phyloP scores from a whole-genome alignment of 2,113 vertebrate species.

The Hyperopisus bebe region DNA sequence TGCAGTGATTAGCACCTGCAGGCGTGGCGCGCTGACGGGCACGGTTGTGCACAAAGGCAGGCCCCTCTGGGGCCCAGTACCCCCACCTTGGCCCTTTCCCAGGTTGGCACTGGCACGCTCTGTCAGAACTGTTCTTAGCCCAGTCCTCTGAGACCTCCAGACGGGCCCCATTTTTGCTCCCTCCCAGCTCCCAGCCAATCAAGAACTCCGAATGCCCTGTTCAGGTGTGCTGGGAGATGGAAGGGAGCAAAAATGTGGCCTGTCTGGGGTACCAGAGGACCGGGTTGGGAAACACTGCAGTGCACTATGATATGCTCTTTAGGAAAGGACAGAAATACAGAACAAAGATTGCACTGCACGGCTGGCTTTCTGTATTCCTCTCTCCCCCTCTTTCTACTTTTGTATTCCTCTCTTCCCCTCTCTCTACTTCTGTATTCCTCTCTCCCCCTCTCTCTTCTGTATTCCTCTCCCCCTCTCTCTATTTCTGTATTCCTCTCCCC shows the following conservation, averaged over 20 bases:
- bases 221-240: neutral
- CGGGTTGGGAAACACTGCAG: neutral
- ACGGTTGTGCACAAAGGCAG: neutral
- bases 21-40: neutral
- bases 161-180: neutral
- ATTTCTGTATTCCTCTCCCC: too few relatives aligned
- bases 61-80: neutral
- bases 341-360: neutral
- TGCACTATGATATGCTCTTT: neutral
- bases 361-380: neutral
- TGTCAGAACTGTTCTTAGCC: neutral
- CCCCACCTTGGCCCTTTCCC: neutral
- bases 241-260: neutral
- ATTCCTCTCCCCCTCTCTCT: too few relatives aligned
- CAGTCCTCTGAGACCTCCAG: neutral
- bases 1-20: neutral
- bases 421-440: neutral
- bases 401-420: conserved; percentile 29
- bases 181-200: neutral
- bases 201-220: neutral
- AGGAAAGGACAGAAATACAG: neutral
- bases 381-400: conserved; percentile 33
- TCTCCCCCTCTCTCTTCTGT: too few relatives aligned
- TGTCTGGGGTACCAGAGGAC: neutral
- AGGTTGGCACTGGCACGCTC: neutral